These are phyloP conservation scores for Lymantria dispar DNA, from an alignment of 2,888 invertebrate species.

Conservation along the genomic window DNA sequence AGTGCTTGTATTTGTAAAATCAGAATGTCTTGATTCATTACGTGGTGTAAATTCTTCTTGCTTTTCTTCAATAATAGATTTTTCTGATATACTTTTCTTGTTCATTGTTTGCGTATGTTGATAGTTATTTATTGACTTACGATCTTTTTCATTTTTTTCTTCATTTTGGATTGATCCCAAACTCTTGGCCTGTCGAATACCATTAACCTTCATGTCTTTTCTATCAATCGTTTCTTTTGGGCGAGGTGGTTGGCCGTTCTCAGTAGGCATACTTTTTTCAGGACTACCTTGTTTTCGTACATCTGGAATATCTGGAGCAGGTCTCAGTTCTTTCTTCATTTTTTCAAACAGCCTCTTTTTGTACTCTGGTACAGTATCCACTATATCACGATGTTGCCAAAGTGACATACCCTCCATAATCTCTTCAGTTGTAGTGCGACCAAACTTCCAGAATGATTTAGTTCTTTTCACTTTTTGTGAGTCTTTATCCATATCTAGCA, in stretches of 20 bases:
- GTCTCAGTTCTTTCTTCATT: slow-evolving; percentile 68
- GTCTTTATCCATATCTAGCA: slow-evolving; percentile 81
- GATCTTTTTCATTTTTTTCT: slow-evolving; percentile 57
- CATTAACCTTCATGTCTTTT: slow-evolving; percentile 68
- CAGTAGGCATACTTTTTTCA: slow-evolving; percentile 50
- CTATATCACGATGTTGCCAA: slow-evolving; percentile 92
- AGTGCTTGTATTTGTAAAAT: slow-evolving; percentile 75
- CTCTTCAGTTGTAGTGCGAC: slow-evolving; percentile 87
- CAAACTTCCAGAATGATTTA: slow-evolving; percentile 93
- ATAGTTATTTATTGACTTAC: slow-evolving; percentile 51
- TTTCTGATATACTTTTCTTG: slow-evolving; percentile 73
- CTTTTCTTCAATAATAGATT: slow-evolving; percentile 70
- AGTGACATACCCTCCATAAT: slow-evolving; percentile 93
- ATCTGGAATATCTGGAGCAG: slow-evolving; percentile 69
- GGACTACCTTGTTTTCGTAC: slow-evolving; percentile 49
- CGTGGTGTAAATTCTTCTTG: slow-evolving; percentile 64
- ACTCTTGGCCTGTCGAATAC: slow-evolving; percentile 75
- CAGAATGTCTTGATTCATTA: slow-evolving; percentile 74
- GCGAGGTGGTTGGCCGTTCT: slow-evolving; percentile 48
- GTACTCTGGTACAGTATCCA: slow-evolving; percentile 85
- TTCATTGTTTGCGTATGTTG: slow-evolving; percentile 59
- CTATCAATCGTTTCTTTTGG: slow-evolving; percentile 74
- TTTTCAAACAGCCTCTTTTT: slow-evolving; percentile 74
- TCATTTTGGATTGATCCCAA: slow-evolving; percentile 74
- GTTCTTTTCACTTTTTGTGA: slow-evolving; percentile 89